Evolutionary conservation across 2,888 invertebrate species (phyloP).

Genomic region (Ramazzottius varieornatus): DNA sequence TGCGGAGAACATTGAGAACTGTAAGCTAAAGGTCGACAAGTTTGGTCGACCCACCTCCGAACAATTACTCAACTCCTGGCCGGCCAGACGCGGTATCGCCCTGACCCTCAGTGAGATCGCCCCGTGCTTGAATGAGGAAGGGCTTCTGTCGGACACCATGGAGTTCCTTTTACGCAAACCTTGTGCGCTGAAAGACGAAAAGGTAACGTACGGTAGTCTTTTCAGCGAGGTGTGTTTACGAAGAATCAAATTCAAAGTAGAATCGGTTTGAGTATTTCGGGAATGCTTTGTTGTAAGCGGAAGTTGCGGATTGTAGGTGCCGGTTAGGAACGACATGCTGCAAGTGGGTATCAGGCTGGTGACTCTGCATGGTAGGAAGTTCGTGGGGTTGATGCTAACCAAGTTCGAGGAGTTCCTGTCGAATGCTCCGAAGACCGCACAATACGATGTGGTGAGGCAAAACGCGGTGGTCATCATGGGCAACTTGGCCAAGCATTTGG

Average conservation of each 20-base stretch:
- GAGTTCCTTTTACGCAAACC: background rate
- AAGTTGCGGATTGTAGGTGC: no score
- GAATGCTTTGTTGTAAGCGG: no score
- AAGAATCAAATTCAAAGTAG: no score
- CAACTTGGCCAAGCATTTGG: slow-evolving; percentile 76
- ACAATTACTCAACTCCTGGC: slow-evolving; percentile 66
- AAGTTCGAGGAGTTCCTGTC: slow-evolving; percentile 79
- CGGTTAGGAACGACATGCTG: background rate
- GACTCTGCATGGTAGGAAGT: slow-evolving; percentile 19
- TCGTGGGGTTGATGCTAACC: slow-evolving; percentile 43
- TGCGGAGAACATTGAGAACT: slow-evolving; percentile 37
- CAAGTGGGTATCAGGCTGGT: slow-evolving; percentile 1
- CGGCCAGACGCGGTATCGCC: slow-evolving; percentile 61
- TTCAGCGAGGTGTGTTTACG: no score
- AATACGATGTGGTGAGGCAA: slow-evolving; percentile 72
- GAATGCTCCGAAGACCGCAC: slow-evolving; percentile 63
- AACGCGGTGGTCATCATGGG: slow-evolving; percentile 92
- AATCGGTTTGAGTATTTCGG: no score
- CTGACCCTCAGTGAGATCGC: slow-evolving; percentile 52
- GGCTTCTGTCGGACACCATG: slow-evolving; percentile 35
- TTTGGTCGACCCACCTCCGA: slow-evolving; percentile 58
- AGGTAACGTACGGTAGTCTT: no score
- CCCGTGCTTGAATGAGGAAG: slow-evolving; percentile 37
- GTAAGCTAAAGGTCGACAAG: slow-evolving; percentile 39
- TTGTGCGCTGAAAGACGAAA: background rate